Evolutionary conservation across 2,797 vertebrate genomes (phyloP), one percentile per base, ranked within the genome.

Genomic region (Oreortyx pictus): DNA sequence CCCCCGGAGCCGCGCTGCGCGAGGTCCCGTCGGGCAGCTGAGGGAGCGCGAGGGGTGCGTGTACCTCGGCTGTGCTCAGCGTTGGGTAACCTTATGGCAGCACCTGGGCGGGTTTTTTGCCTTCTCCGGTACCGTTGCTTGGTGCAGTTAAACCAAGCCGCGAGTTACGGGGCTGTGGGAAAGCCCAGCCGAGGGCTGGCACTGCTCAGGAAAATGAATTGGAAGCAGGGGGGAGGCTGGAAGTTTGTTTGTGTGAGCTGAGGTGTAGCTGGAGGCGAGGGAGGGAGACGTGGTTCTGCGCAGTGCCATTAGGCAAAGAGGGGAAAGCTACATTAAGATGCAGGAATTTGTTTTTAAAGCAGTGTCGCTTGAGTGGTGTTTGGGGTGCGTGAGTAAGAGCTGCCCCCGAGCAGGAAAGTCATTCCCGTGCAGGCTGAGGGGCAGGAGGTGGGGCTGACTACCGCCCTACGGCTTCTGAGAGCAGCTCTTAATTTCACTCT

Each of bases 161-260:
- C 24, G 2, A 1, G 4, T 9, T 6, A 8, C 6, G 5, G 31
- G 22, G 17, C 37, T 29, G 14, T 3, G 4, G 2, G 33, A 31
- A 12, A 50, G 47, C 15, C 43, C 27, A 24, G 54, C 19, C 6
- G 9, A 39, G 15, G 52, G 39, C 29, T 14, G 82, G 8, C 2
- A 0, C n/a, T 23, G 60, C 11, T 19, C 13, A 1, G 43, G 27
- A 5, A 24, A 31, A 7, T 4, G 44, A 33, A 29, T 33, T 5
- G 35, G 19, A 33, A 11, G 5, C 47, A 0, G 0, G 16, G 9
- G 43, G 8, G 39, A 41, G 41, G 0, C 5, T 3, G 13, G 6
- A 54, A 31, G 62, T 44, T 59, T 9, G 31, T 62, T 23, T 11
- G 59, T 9, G 0, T 11, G 2, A 57, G 17, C 23, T 14, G 59